Evolutionary conservation across 2,888 invertebrate genomes (phyloP).

Genomic region (Polia nebulosa): DNA sequence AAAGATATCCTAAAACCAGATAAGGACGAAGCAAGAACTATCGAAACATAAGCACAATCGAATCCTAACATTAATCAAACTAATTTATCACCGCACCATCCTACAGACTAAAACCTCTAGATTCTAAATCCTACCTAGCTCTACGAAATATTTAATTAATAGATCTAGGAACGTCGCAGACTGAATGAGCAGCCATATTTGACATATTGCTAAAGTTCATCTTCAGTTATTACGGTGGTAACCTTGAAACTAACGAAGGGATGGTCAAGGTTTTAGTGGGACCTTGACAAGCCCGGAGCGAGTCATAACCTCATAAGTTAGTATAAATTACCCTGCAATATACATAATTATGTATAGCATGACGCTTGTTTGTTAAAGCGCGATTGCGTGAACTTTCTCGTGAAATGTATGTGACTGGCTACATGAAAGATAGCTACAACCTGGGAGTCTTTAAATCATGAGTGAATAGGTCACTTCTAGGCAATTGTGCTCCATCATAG

Average conservation of each 20-base stretch:
- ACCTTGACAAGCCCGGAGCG: slow-evolving; percentile 54
- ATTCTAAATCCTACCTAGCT: slow-evolving; percentile 8
- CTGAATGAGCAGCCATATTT: slow-evolving; percentile 26
- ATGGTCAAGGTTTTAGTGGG: slow-evolving; percentile 44
- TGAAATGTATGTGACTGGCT: too few relatives aligned
- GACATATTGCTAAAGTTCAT: slow-evolving; percentile 48
- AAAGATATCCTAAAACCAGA: background rate
- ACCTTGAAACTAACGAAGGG: slow-evolving; percentile 49
- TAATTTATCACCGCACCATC: slow-evolving; percentile 19
- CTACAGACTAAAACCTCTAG: slow-evolving; percentile 13
- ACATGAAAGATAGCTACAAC: too few relatives aligned
- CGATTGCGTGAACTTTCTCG: background rate
- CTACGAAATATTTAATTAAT: slow-evolving; percentile 33
- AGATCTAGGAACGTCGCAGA: slow-evolving; percentile 2
- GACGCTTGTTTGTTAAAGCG: slow-evolving; percentile 6
- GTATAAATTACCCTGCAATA: slow-evolving; percentile 17
- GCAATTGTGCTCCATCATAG: too few relatives aligned
- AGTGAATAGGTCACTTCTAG: too few relatives aligned
- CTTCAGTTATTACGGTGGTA: slow-evolving; percentile 28
- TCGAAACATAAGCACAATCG: background rate
- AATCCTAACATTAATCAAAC: slow-evolving; percentile 14
- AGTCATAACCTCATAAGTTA: slow-evolving; percentile 26
- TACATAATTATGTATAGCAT: background rate
- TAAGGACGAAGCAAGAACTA: slow-evolving; percentile 5
- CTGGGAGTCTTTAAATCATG: too few relatives aligned